Base-by-base conservation (phyloP, 1,140 invertebrate genomes). In the Drosophila burlai region DNA sequence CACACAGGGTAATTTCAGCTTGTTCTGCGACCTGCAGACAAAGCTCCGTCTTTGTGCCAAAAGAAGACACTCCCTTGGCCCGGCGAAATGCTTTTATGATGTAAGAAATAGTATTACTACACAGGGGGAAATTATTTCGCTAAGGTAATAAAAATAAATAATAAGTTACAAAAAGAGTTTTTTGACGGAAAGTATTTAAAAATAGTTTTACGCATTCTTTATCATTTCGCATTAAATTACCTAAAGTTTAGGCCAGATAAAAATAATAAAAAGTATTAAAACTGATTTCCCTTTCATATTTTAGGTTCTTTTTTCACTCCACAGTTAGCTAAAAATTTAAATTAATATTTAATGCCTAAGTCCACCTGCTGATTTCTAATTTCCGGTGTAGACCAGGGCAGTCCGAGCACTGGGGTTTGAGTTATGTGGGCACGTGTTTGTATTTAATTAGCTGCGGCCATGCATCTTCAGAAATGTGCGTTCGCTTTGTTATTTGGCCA, bases 351-450 rank as follows among this genome's bases (percentile, higher is more conserved):
- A 38, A 36, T 38, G 18, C 2, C 1, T 0, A 10, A 38, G 21
- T 38, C 3, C 4, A 16, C 52, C 31, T 9, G 7, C 18, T 24
- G 1, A 2, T 15, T 55, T 24, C 2, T 6, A 24, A 24, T 55
- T 55, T 55, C 15, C 34, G 5, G 13, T 55, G 52, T 36, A 38
- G 18, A 24, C 34, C 4, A 21, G 18, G 13, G 11, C n/a, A 18
- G n/a, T 49, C 26, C 49, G 40, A 50, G 79, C 50, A 63, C 49
- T 29, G n/a, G 43, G 42, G 67, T 72, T 84, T 89, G 84, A 87
- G 81, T 89, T 89, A 87, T 87, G 73, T 59, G 68, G 67, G 73
- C 73, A 87, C 84, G 84, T 87, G 84, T 89, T 87, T 87, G 81
- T 87, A 87, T 87, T 87, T 87, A 89, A 87, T 87, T 87, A 87